Evolutionary conservation across 2,888 invertebrate species (phyloP).

Genomic region (Agonopterix alstromeriana): DNA sequence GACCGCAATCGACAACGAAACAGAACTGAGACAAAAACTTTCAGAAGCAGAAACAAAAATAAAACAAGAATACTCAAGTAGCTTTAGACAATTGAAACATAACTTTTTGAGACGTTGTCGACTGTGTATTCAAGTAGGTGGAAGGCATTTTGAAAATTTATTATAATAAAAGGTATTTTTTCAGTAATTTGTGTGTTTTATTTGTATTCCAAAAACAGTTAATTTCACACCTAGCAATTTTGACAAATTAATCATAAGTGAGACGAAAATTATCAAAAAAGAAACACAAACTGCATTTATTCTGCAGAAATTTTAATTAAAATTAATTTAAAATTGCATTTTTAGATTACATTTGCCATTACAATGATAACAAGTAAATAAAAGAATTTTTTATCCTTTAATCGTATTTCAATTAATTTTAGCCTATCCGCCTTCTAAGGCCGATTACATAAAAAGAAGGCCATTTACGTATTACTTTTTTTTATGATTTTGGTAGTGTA

Average conservation of each 20-base stretch:
- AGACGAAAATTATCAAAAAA: background rate
- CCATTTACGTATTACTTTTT: background rate
- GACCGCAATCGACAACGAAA: conserved; percentile 1
- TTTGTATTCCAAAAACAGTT: background rate
- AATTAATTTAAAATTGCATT: background rate
- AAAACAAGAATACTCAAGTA: conserved; percentile 4
- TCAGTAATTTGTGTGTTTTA: background rate
- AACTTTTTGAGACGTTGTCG: conserved; percentile 7
- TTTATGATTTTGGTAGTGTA: background rate
- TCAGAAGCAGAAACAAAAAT: conserved; percentile 4
- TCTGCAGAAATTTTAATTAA: background rate
- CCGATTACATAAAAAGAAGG: background rate
- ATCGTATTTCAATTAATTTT: background rate
- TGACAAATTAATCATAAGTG: background rate
- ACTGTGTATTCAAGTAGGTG: conserved; percentile 6
- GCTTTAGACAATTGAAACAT: conserved; percentile 2
- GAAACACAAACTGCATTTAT: background rate
- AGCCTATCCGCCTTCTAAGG: background rate
- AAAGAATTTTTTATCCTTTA: background rate
- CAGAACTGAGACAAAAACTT: conserved; percentile 3
- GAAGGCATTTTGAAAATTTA: conserved; percentile 7
- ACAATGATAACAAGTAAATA: background rate
- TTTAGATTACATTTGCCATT: background rate
- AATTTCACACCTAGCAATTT: background rate
- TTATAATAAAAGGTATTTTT: conserved; percentile 2